A percentile compares a stretch with the other conserved stretches of the same genome.
Conservation (phyloP, 2,888 invertebrate species). For the Amiota minor region DNA sequence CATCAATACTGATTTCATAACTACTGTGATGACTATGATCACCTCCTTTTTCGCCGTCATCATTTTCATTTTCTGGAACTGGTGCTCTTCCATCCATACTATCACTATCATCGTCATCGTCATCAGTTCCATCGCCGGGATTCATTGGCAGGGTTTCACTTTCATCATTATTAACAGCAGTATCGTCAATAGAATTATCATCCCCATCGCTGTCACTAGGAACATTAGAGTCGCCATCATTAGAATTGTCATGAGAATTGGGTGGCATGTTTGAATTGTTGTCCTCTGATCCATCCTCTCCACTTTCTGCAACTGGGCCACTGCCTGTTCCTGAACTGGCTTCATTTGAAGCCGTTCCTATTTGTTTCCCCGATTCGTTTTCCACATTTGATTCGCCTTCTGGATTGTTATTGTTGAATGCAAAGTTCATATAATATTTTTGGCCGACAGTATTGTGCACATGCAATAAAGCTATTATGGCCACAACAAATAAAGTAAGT, state of each 20-base stretch:
- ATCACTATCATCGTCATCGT: conserved; percentile 48
- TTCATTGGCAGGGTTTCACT: neutral
- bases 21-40: conserved; percentile 57
- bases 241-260: neutral
- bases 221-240: neutral
- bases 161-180: neutral
- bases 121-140: conserved; percentile 5
- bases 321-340: neutral
- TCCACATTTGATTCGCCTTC: conserved; percentile 26
- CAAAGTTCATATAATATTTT: conserved; percentile 61
- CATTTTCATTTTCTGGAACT: neutral
- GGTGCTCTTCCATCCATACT: conserved; percentile 35
- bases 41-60: neutral
- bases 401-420: conserved; percentile 58
- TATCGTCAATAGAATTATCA: neutral
- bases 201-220: neutral
- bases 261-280: neutral
- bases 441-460: conserved; percentile 44
- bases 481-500: conserved; percentile 41
- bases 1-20: conserved; percentile 62
- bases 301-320: neutral
- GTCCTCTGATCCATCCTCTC: neutral
- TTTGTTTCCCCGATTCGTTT: neutral
- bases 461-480: conserved; percentile 47
- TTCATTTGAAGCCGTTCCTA: neutral